Percentiles rank a stretch among this genome's conserved stretches.
Evolutionary conservation across 1,140 invertebrate species (phyloP).

Genomic region (Periplaneta americana): DNA sequence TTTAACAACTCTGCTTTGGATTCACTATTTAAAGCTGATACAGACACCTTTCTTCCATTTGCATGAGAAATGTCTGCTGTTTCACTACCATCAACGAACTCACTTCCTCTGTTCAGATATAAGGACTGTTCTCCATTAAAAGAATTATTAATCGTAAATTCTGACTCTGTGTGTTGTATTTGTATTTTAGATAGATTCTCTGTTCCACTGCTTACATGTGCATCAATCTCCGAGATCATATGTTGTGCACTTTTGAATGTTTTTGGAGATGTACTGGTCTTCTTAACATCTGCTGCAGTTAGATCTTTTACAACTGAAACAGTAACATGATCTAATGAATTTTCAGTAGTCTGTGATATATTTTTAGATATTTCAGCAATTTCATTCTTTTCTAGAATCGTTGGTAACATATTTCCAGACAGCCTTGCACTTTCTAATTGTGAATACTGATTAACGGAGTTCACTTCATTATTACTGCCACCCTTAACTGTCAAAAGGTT

Average conservation of each 20-base stretch:
- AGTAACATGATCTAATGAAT: background rate
- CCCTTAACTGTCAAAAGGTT: background rate
- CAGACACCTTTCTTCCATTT: constrained; percentile 26
- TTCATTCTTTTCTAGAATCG: background rate
- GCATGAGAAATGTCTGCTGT: constrained; percentile 26
- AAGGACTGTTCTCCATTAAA: too few species aligned
- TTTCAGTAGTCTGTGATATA: too few species aligned
- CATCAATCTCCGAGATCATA: background rate
- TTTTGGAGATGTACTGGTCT: background rate
- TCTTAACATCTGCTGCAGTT: background rate
- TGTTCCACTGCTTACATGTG: background rate
- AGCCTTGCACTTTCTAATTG: background rate
- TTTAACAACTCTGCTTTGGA: constrained; percentile 7
- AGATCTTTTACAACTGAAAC: background rate
- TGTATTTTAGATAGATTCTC: too few species aligned
- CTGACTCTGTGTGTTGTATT: too few species aligned
- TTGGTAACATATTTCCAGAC: background rate
- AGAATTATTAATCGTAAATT: too few species aligned
- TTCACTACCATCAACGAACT: background rate
- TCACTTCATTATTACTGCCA: background rate
- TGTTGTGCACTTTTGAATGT: background rate
- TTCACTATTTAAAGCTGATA: constrained; percentile 24
- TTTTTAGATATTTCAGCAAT: background rate
- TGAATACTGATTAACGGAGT: background rate
- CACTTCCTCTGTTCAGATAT: background rate